Conservation (phyloP, 2,888 invertebrate genomes). For the Oligia fasciuncula region DNA sequence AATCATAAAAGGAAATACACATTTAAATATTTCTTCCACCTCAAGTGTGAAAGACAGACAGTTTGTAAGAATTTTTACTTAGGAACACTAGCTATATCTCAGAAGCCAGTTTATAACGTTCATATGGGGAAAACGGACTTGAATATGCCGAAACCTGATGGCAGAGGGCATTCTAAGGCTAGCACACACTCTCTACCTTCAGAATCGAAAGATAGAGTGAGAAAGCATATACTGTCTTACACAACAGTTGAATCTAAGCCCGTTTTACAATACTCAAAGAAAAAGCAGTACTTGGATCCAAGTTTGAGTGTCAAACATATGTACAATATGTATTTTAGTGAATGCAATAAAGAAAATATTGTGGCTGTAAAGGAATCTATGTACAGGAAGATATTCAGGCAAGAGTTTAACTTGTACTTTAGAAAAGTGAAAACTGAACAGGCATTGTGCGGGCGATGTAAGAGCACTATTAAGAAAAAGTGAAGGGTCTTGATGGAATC, state of each 20-base stretch:
- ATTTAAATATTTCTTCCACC: constrained; percentile 84
- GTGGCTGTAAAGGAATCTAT: constrained; percentile 84
- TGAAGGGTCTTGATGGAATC: constrained; percentile 55
- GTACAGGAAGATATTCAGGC: constrained; percentile 86
- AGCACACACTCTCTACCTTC: constrained; percentile 81
- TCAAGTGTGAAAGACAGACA: constrained; percentile 78
- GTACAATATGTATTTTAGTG: constrained; percentile 81
- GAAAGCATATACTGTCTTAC: constrained; percentile 82
- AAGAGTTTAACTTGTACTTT: constrained; percentile 85
- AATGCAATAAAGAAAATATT: constrained; percentile 77
- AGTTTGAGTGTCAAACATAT: constrained; percentile 83
- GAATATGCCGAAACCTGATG: constrained; percentile 86
- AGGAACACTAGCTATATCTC: constrained; percentile 86
- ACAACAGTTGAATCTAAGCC: constrained; percentile 80
- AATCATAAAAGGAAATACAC: constrained; percentile 79
- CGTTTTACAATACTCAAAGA: constrained; percentile 80
- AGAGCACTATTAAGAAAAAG: constrained; percentile 81
- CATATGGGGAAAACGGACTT: constrained; percentile 84
- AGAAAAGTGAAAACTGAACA: constrained; percentile 78
- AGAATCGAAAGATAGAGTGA: constrained; percentile 81
- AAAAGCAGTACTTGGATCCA: constrained; percentile 81
- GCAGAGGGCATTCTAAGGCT: constrained; percentile 80
- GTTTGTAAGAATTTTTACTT: constrained; percentile 87
- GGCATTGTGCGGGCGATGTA: constrained; percentile 82
- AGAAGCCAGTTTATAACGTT: constrained; percentile 87